Evolutionary conservation across 2,888 invertebrate genomes (phyloP).

Genomic region (Plebejus melissa): DNA sequence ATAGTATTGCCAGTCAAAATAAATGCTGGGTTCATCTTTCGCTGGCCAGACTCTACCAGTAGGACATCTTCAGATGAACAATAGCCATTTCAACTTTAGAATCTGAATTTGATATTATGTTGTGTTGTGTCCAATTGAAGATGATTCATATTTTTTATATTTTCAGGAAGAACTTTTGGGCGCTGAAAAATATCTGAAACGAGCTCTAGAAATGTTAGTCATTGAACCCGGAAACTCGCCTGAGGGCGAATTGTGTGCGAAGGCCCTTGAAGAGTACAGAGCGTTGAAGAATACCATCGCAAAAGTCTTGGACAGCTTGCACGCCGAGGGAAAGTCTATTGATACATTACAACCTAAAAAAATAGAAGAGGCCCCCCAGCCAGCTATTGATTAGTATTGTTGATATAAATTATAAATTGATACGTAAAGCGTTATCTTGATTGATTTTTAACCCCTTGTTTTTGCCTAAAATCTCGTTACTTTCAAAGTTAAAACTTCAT

Average conservation of each 20-base stretch:
- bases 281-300: slow-evolving; percentile 75
- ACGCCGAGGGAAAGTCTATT: slow-evolving; percentile 57
- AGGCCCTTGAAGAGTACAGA: slow-evolving; percentile 83
- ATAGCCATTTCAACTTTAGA: no score
- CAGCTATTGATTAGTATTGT: slow-evolving; percentile 3
- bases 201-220: slow-evolving; percentile 82
- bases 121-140: no score
- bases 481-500: no score
- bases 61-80: no score
- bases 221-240: slow-evolving; percentile 85
- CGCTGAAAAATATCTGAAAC: slow-evolving; percentile 80
- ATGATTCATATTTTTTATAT: slow-evolving; percentile 32
- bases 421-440: neutral
- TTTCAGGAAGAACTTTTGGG: slow-evolving; percentile 73
- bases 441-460: neutral
- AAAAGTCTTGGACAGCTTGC: slow-evolving; percentile 53
- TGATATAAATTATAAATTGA: neutral
- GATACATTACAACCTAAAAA: slow-evolving; percentile 32
- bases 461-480: neutral
- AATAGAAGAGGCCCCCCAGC: slow-evolving; percentile 2
- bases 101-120: no score
- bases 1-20: no score
- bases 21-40: no score
- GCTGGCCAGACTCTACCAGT: no score
- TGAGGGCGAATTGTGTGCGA: slow-evolving; percentile 84